Base-by-base conservation (phyloP, 2,888 invertebrate genomes). In the Agriotes lineatus region DNA sequence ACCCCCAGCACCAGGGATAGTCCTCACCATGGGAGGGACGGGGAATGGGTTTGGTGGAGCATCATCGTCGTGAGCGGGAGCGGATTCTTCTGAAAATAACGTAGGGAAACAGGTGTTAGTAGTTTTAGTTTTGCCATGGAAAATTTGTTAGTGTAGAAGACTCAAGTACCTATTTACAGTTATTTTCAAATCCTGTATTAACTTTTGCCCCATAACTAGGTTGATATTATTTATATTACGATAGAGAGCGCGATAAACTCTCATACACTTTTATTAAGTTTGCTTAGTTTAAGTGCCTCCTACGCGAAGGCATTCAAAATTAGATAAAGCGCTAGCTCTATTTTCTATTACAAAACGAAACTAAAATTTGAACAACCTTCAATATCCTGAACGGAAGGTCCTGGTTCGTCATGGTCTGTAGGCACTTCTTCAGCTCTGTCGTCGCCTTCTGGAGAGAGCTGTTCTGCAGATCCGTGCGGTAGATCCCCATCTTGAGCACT, bases 1-100 rank as follows among this genome's bases (percentile, higher is more conserved):
- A 16, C 67, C 67, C 12, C 58, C 66, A 35, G 56, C 67, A 14
- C 60, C 67, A 33, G 64, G 54, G 30, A 65, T 35, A 12, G 39
- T 62, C 48, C 66, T 61, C 12, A 22, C 19, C 18, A 33, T 25
- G 3, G 22, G 14, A 39, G 58, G 56, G n/a, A 19, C 14, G 33
- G 56, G 56, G 22, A 20, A 20, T 12, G 39, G 56, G 33, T 52
- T 52, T 4, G 3, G 1, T 35, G 56, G 19, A 45, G 56, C 19
- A 0, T 54, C 63, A 12, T 22, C 54, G 14, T 63, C 54, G 4
- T 39, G n/a, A 10, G 16, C 44, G 7, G 63, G 63, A 20, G 19
- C 9, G 1, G 54, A 4, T 42, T 52, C 18, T 56, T 56, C 56
- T 56, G 39, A 56, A 52, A 52, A 52, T 10, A n/a, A n/a, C n/a